A percentile compares a stretch with the other conserved stretches of the same genome.
Evolutionary conservation across 2,888 invertebrate species (phyloP).

Genomic region (Dasypogon diadema): DNA sequence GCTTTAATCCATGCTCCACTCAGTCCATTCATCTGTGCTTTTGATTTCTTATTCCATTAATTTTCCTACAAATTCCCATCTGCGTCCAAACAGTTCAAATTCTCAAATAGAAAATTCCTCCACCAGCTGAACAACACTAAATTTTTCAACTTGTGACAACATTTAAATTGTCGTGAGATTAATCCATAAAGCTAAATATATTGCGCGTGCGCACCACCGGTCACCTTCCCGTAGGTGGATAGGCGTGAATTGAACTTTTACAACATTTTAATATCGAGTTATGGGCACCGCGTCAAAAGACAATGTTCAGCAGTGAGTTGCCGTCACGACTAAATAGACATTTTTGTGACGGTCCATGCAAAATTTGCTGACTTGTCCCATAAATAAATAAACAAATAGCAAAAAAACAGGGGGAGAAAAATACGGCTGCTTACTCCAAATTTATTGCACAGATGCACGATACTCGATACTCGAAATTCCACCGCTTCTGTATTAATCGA

Average conservation of each 20-base stretch:
- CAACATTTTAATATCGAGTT: slow-evolving; percentile 41
- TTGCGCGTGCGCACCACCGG: slow-evolving; percentile 43
- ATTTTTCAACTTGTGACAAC: slow-evolving; percentile 15
- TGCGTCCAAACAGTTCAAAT: no score
- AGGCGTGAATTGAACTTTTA: slow-evolving; percentile 42
- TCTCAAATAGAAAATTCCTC: no score
- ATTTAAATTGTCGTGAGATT: slow-evolving; percentile 27
- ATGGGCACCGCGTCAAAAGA: slow-evolving; percentile 21
- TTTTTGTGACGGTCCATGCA: not conserved
- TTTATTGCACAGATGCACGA: slow-evolving; percentile 24
- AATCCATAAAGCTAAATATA: slow-evolving; percentile 7
- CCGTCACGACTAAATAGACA: slow-evolving; percentile 31
- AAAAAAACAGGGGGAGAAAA: no score
- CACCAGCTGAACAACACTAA: slow-evolving; percentile 17
- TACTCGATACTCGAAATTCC: not conserved
- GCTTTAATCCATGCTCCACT: no score
- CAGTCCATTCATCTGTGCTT: no score
- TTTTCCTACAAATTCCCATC: no score
- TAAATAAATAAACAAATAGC: slow-evolving; percentile 9
- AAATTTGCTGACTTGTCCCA: slow-evolving; percentile 19
- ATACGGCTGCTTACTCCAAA: not conserved
- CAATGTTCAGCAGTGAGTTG: slow-evolving; percentile 28
- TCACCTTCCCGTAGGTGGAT: slow-evolving; percentile 37
- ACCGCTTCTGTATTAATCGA: not conserved
- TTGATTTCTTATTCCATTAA: no score